Percentiles rank a stretch among this genome's conserved stretches.
These are phyloP conservation scores for Pomacea maculata DNA, from an alignment of 1,140 invertebrate species.

Conservation along the genomic window DNA sequence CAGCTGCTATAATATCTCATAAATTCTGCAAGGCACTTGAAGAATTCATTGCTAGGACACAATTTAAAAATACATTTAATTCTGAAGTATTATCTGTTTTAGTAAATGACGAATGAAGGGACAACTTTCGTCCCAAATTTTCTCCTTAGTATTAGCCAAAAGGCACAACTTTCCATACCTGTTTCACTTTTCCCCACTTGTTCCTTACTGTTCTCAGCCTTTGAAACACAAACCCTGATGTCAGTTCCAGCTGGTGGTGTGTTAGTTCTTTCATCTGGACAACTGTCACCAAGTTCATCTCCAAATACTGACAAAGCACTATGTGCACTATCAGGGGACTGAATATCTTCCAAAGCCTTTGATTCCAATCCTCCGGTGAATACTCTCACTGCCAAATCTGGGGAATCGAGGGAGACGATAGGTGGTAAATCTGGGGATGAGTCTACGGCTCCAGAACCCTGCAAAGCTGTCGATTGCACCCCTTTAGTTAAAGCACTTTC, in stretches of 20 bases:
- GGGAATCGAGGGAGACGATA: conserved; percentile 43
- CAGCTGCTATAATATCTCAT: too few species aligned
- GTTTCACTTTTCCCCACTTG: background rate
- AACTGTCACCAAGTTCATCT: background rate
- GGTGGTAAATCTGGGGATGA: conserved; percentile 46
- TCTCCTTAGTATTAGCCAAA: background rate
- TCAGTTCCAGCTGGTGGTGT: background rate
- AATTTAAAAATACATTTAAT: too few species aligned
- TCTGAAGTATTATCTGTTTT: too few species aligned
- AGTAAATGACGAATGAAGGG: too few species aligned
- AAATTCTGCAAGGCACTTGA: too few species aligned
- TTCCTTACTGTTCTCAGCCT: background rate
- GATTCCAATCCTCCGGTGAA: conserved; percentile 22
- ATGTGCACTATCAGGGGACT: conserved; percentile 18
- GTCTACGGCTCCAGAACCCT: background rate
- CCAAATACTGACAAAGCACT: conserved; percentile 15
- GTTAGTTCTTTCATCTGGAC: background rate
- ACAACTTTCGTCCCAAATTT: too few species aligned
- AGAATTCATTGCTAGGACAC: too few species aligned
- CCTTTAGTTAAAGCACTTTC: too few species aligned
- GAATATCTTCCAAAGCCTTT: background rate
- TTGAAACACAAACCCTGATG: background rate
- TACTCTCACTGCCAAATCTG: conserved; percentile 46
- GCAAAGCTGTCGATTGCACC: too few species aligned
- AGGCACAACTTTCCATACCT: background rate